Base-by-base conservation (phyloP, 2,888 invertebrate genomes). In the Drosophila macrothrix region DNA sequence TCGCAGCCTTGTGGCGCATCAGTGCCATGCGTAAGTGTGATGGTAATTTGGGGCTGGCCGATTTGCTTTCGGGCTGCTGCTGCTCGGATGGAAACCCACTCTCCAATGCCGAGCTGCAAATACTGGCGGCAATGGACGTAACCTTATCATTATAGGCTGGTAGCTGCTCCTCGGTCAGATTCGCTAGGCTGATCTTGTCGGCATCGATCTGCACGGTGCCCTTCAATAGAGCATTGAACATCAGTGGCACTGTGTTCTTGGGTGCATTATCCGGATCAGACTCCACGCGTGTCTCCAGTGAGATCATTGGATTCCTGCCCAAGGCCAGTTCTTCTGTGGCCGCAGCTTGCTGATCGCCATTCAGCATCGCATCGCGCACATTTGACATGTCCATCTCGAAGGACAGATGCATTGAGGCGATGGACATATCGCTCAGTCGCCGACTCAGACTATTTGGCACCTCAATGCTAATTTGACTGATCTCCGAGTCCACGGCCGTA, bases 351-450 rank as follows among this genome's bases (percentile, higher is more conserved):
- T 39, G n/a, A 0, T 73, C 65, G 5, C 76, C 62, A 7, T 70
- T 49, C 1, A 76, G 46, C 0, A 92, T 63, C 0, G 88, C 90
- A 43, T 91, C 84, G 1, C 76, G 80, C 4, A 92, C 73, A 63
- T 83, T 90, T 2, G 90, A 85, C 88, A 92, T 88, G 28, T 92
- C 84, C 91, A 91, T 91, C 53, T 92, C 90, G 9, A 92, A 91
- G 7, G 91, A 85, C 59, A 91, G 52, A 19, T 92, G 79, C 91
- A 91, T 90, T 1, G 92, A 92, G 1, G 90, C 72, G 28, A 91
- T 80, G 22, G 92, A 82, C 78, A 91, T 76, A 1, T 89, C 78
- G 28, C 75, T 72, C 0, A 91, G 71, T 0, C 78, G 80, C 25
- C 82, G 58, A 37, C 82, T 77, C 0, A 91, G 50, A 6, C 29